A percentile compares a stretch with the other conserved stretches of the same genome.
Conservation (phyloP, 1,140 invertebrate species). For the Leptinotarsa undecemlineata region DNA sequence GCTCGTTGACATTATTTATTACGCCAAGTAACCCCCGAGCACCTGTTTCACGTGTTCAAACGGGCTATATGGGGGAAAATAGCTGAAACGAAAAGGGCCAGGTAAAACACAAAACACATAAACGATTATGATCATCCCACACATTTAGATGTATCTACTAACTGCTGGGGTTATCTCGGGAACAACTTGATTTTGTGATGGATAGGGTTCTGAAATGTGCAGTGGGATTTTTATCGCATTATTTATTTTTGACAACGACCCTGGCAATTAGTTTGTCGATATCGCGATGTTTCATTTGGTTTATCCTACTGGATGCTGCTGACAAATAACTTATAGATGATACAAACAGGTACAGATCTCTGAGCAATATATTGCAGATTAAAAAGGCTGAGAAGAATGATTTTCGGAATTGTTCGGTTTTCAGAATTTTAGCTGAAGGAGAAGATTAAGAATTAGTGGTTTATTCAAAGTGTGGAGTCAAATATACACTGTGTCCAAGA, state of each 20-base stretch:
- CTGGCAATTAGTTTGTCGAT: not conserved
- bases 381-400: no score
- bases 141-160: constrained; percentile 6
- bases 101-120: constrained; percentile 6
- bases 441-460: no score
- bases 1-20: constrained; percentile 22
- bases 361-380: not conserved
- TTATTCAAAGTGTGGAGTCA: no score
- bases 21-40: constrained; percentile 7
- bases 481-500: no score
- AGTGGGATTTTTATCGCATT: not conserved
- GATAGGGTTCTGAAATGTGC: constrained; percentile 1
- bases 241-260: not conserved
- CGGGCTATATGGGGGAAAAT: constrained; percentile 1
- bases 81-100: not conserved
- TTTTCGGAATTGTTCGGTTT: no score
- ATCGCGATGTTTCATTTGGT: not conserved
- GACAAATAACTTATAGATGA: not conserved
- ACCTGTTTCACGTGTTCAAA: constrained; percentile 13
- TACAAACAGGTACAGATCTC: not conserved
- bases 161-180: not conserved
- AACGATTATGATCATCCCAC: constrained; percentile 5
- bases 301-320: not conserved
- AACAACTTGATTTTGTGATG: constrained; percentile 5
- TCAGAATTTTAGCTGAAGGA: no score